Evolutionary conservation across 2,888 invertebrate genomes (phyloP), one percentile per base, ranked within the genome.

Genomic region (Crematogaster levior): DNA sequence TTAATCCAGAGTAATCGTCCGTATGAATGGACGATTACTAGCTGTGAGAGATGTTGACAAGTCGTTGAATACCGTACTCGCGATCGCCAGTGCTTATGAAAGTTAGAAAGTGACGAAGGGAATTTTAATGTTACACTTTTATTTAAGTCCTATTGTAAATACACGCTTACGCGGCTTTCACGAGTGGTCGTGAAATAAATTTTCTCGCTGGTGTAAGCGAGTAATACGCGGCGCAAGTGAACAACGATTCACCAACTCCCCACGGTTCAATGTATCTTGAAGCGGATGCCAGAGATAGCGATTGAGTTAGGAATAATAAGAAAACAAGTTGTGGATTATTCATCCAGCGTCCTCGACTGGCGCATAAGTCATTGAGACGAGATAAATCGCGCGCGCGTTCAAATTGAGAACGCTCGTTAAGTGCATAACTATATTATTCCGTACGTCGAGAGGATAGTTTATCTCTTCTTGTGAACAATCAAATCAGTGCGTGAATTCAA

Each of bases 241-340:
- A 83, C 84, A 85, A 88, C 88, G 43, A 84, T 84, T 84, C 40
- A 48, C 72, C 74, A 73, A 51, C 84, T 86, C 85, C 82, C 79
- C 72, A 70, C 80, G 82, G 75, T 89, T 86, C 87, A 87, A 83
- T 81, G 85, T 85, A 82, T 82, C 82, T 53, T 72, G 34, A 70
- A 87, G 85, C 89, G 89, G 89, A 89, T 89, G 86, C 84, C 81
- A 82, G 82, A 81, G 84, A 86, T 84, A 84, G 75, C 81, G 83
- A 87, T 89, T 87, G 85, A 89, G 84, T 84, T 68, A 58, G 75
- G 82, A 83, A 86, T 87, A 89, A 87, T 86, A 89, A 89, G 85
- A 89, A 84, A 70, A 84, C 84, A 81, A 86, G 46, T 46, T 63
- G 72, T 58, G 66, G 85, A 87, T 89, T 84, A 81, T 89, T 82